Percentiles rank a stretch among this genome's conserved stretches.
Evolutionary conservation across 2,113 vertebrate species (phyloP).

Genomic region (Aldabrachelys gigantea): DNA sequence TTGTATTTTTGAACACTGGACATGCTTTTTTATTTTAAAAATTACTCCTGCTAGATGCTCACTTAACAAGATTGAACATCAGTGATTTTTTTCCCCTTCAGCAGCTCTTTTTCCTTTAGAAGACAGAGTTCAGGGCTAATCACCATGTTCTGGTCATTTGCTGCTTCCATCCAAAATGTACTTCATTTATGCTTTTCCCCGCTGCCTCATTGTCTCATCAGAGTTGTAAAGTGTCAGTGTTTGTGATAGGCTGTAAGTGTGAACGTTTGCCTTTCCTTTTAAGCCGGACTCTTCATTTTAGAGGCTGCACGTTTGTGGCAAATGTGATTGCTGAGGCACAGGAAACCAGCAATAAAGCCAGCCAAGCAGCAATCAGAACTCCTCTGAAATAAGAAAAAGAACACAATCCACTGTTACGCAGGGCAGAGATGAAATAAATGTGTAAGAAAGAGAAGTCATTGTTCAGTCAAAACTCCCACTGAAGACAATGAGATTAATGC

Average conservation of each 20-base stretch:
- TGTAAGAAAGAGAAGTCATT: not conserved
- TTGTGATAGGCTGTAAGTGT: not conserved
- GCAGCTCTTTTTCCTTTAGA: constrained; percentile 29
- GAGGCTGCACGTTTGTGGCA: not conserved
- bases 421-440: not conserved
- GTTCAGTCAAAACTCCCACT: not conserved
- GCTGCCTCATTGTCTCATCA: not conserved
- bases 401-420: not conserved
- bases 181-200: not conserved
- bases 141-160: constrained; percentile 33
- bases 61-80: constrained; percentile 37
- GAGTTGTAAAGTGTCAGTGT: not conserved
- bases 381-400: constrained; percentile 32
- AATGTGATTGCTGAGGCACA: constrained; percentile 8
- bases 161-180: constrained; percentile 36
- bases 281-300: constrained; percentile 35
- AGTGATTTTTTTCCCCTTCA: constrained; percentile 50
- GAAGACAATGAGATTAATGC: not conserved
- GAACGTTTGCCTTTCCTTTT: constrained; percentile 4
- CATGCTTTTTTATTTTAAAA: constrained; percentile 51
- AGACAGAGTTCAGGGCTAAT: constrained; percentile 30
- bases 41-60: constrained; percentile 63
- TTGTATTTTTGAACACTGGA: constrained; percentile 37
- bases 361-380: not conserved
- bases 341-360: constrained; percentile 41